Evolutionary conservation across 1,140 invertebrate species (phyloP).

Genomic region (Drosophila jambulina): DNA sequence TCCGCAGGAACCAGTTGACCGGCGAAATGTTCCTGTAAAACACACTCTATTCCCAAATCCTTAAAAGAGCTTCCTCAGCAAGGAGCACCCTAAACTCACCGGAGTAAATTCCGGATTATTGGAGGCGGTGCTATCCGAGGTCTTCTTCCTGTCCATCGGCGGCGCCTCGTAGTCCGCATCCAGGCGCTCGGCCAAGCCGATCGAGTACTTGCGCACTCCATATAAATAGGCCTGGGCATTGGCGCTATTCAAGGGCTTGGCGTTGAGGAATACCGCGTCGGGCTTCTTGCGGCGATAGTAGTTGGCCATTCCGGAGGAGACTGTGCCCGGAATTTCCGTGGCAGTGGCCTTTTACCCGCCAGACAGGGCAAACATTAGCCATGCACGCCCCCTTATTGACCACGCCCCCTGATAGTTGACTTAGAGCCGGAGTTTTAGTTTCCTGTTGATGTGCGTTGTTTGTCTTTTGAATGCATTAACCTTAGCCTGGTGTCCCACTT

Average conservation of each 20-base stretch:
- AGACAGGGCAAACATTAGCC: constrained; percentile 57
- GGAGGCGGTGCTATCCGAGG: constrained; percentile 64
- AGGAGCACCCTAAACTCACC: constrained; percentile 31
- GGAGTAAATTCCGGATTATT: constrained; percentile 69
- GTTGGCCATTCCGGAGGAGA: constrained; percentile 67
- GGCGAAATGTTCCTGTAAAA: constrained; percentile 88
- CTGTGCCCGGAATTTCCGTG: constrained; percentile 43
- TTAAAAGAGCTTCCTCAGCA: not conserved
- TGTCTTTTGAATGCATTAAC: constrained; percentile 77
- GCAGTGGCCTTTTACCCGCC: constrained; percentile 48
- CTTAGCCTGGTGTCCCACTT: constrained; percentile 74
- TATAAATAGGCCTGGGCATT: constrained; percentile 73
- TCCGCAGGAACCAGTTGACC: constrained; percentile 86
- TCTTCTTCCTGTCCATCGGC: constrained; percentile 53
- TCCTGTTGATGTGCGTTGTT: constrained; percentile 80
- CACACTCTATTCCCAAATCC: constrained; percentile 81
- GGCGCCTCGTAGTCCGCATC: constrained; percentile 65
- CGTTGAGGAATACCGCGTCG: constrained; percentile 77
- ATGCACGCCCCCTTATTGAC: constrained; percentile 62
- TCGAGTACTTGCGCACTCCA: constrained; percentile 76
- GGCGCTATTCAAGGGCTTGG: constrained; percentile 72
- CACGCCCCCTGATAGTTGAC: constrained; percentile 42
- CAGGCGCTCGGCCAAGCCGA: constrained; percentile 72
- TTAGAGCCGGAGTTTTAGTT: constrained; percentile 64
- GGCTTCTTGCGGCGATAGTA: constrained; percentile 79